Evolutionary conservation across 2,113 vertebrate species (phyloP).

Genomic region (Macquaria ambigua): DNA sequence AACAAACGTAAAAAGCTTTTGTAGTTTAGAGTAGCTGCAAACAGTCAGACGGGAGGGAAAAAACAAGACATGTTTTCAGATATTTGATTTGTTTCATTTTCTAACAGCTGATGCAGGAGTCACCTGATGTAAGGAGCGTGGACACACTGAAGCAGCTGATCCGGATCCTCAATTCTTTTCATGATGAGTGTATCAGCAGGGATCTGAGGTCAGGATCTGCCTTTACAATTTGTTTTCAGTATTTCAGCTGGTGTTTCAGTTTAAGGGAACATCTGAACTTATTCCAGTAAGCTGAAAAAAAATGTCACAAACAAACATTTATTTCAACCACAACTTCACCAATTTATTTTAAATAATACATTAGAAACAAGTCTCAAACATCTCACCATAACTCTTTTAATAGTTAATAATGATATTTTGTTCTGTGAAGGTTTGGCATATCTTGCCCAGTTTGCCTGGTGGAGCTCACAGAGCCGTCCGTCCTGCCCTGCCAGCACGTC

Average conservation of each 20-base stretch:
- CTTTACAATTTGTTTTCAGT: not conserved
- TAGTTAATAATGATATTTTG: not conserved
- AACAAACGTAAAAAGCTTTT: not conserved
- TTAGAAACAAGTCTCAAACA: not conserved
- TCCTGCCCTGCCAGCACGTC: constrained; percentile 82
- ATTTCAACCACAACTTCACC: not conserved
- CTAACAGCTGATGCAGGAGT: constrained; percentile 80
- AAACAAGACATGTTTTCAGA: not conserved
- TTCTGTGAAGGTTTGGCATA: constrained; percentile 72
- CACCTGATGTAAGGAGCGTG: constrained; percentile 68
- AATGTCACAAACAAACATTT: too few relatives aligned
- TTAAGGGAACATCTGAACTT: not conserved
- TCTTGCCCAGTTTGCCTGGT: constrained; percentile 78
- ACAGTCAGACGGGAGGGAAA: not conserved
- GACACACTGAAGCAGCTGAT: constrained; percentile 76
- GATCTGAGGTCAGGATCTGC: constrained; percentile 72
- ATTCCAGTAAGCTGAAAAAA: not conserved
- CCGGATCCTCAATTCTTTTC: constrained; percentile 80
- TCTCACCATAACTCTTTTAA: not conserved
- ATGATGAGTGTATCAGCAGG: constrained; percentile 69
- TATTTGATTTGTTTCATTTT: not conserved
- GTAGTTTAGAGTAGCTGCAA: not conserved
- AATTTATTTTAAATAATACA: too few relatives aligned
- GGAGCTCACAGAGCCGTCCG: constrained; percentile 71
- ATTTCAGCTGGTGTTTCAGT: too few relatives aligned